These are phyloP conservation scores for Vannuccia rotundouncinata DNA, from an alignment of 2,888 invertebrate species.

Conservation along the genomic window DNA sequence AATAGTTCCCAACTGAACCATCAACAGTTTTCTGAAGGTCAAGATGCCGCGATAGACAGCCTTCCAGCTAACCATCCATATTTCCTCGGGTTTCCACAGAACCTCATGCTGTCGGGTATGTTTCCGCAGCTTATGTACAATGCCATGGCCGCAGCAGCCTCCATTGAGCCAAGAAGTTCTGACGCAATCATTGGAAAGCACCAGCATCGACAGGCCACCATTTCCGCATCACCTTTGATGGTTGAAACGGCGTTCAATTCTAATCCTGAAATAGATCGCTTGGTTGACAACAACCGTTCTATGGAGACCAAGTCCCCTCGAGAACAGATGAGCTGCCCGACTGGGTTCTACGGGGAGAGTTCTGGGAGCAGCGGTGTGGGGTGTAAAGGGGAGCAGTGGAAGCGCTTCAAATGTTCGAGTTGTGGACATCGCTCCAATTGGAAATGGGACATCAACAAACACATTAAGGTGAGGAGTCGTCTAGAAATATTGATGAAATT, in stretches of 20 bases:
- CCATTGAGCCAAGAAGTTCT: background rate
- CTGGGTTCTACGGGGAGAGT: background rate
- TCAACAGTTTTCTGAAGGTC: background rate
- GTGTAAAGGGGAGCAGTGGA: conserved; percentile 31
- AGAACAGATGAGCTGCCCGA: background rate
- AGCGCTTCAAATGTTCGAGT: conserved; percentile 83
- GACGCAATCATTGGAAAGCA: background rate
- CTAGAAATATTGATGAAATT: no score
- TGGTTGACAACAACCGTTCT: background rate
- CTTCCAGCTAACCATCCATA: background rate
- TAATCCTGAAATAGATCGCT: background rate
- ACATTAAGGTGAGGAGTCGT: conserved; percentile 65
- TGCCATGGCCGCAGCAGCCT: background rate
- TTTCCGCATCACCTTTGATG: background rate
- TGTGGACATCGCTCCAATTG: conserved; percentile 91
- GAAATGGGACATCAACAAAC: conserved; percentile 96
- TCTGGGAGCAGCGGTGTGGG: background rate
- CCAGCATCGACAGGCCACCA: background rate
- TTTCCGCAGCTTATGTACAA: background rate
- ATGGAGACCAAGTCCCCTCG: background rate
- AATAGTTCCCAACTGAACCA: background rate
- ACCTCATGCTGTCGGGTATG: background rate
- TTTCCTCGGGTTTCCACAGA: background rate
- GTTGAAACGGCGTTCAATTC: background rate
- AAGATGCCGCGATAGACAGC: background rate